A percentile compares a stretch with the other conserved stretches of the same genome.
Conservation (phyloP, 1,140 invertebrate genomes). For the Drosophila sechellia region DNA sequence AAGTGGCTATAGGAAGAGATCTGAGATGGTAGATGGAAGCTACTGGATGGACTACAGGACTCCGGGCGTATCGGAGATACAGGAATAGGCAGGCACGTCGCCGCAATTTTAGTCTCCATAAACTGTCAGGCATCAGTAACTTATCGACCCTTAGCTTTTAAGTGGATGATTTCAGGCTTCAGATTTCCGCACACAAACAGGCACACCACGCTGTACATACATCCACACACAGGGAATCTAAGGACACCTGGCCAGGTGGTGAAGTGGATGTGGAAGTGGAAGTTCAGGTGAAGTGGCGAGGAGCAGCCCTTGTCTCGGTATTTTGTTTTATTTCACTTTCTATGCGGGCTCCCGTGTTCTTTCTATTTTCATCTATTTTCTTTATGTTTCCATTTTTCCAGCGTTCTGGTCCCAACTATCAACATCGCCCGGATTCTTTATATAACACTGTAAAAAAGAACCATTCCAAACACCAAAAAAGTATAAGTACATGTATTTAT, state of each 20-base stretch:
- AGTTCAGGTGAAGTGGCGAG: slow-evolving; percentile 11
- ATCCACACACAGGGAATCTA: slow-evolving; percentile 3
- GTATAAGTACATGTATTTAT: too few relatives aligned
- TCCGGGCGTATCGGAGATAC: neutral
- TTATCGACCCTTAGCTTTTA: slow-evolving; percentile 82
- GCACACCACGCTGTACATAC: slow-evolving; percentile 2
- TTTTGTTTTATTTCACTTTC: slow-evolving; percentile 75
- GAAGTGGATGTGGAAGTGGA: neutral
- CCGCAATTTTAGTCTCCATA: slow-evolving; percentile 60
- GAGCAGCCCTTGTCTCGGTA: slow-evolving; percentile 18
- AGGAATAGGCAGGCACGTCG: slow-evolving; percentile 24
- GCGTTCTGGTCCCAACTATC: slow-evolving; percentile 9
- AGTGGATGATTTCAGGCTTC: slow-evolving; percentile 79
- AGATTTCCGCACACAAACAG: slow-evolving; percentile 60
- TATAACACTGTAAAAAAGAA: neutral
- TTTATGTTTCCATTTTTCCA: slow-evolving; percentile 60
- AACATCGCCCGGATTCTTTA: slow-evolving; percentile 8
- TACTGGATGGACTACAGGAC: neutral
- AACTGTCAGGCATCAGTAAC: slow-evolving; percentile 81
- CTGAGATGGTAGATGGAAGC: neutral
- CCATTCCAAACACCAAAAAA: too few relatives aligned
- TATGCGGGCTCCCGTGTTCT: slow-evolving; percentile 42
- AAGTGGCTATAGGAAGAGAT: slow-evolving; percentile 20
- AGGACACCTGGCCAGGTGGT: slow-evolving; percentile 35
- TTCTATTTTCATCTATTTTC: slow-evolving; percentile 60